These are phyloP conservation scores for Pandion haliaetus DNA, from an alignment of 2,113 vertebrate genomes.

Conservation along the genomic window DNA sequence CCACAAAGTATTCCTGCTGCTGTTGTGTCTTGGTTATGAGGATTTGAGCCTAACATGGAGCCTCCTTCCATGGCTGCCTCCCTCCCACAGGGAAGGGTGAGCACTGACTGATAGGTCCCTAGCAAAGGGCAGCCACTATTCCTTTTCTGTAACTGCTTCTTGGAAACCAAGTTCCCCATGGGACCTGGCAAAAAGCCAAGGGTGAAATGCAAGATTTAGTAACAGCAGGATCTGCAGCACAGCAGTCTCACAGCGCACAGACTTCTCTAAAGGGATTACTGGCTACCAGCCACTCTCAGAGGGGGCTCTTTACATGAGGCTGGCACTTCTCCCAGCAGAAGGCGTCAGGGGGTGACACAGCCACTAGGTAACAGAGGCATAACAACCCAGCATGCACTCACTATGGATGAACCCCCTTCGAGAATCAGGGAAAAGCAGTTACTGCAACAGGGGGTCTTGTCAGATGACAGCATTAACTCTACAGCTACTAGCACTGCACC, in stretches of 20 bases:
- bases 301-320: background rate
- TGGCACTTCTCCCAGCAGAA: background rate
- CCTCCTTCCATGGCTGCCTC: background rate
- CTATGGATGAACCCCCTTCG: background rate
- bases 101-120: background rate
- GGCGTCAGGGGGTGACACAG: background rate
- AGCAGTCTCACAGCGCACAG: background rate
- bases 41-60: background rate
- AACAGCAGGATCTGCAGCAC: background rate
- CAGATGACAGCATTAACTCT: background rate
- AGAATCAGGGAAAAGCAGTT: background rate
- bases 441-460: background rate
- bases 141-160: background rate
- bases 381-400: background rate
- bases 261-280: conserved; percentile 8
- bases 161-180: background rate
- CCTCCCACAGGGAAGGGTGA: background rate
- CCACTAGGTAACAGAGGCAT: background rate
- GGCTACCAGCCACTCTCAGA: conserved; percentile 9
- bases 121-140: background rate
- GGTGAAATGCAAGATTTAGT: conserved; percentile 23
- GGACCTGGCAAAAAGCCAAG: background rate
- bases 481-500: background rate
- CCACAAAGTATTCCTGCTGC: background rate
- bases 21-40: background rate